phyloP scores from a whole-genome alignment of 1,140 invertebrate species.

The Bombus pyrosoma region DNA sequence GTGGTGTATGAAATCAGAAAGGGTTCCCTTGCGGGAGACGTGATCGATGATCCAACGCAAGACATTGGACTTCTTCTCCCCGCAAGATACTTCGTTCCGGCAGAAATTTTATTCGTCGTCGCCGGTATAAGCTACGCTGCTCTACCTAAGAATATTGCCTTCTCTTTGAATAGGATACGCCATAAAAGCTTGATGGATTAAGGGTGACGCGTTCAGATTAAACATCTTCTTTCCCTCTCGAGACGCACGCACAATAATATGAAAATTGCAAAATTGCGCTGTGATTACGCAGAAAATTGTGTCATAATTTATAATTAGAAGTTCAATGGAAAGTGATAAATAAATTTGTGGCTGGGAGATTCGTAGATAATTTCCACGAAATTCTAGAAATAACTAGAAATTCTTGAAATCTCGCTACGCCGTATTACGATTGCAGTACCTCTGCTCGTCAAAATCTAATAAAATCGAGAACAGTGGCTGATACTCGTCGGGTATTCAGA shows the following conservation, averaged over 20 bases:
- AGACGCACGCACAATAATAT: slow-evolving; percentile 8
- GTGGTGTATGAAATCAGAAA: slow-evolving; percentile 60
- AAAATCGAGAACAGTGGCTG: slow-evolving; percentile 38
- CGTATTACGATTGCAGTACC: slow-evolving; percentile 49
- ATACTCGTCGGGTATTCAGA: slow-evolving; percentile 20
- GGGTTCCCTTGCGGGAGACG: slow-evolving; percentile 48
- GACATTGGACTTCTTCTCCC: slow-evolving; percentile 51
- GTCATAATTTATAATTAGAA: not conserved
- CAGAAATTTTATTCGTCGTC: slow-evolving; percentile 56
- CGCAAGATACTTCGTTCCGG: slow-evolving; percentile 26
- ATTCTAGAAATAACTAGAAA: not conserved
- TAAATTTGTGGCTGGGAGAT: not conserved
- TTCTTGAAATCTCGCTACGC: slow-evolving; percentile 54
- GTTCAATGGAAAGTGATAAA: not conserved
- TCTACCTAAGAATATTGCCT: slow-evolving; percentile 43
- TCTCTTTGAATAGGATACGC: slow-evolving; percentile 44
- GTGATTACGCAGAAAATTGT: not conserved
- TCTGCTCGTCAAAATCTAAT: slow-evolving; percentile 41
- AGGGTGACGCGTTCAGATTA: slow-evolving; percentile 39
- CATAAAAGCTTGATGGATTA: slow-evolving; percentile 46
- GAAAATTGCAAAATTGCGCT: not conserved
- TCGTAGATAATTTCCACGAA: not conserved
- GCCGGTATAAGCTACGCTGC: slow-evolving; percentile 8
- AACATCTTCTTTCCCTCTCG: slow-evolving; percentile 10
- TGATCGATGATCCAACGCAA: slow-evolving; percentile 75